Percentiles rank a stretch among this genome's conserved stretches.
Conservation (phyloP, 2,888 invertebrate genomes). For the Diaphora mendica region DNA sequence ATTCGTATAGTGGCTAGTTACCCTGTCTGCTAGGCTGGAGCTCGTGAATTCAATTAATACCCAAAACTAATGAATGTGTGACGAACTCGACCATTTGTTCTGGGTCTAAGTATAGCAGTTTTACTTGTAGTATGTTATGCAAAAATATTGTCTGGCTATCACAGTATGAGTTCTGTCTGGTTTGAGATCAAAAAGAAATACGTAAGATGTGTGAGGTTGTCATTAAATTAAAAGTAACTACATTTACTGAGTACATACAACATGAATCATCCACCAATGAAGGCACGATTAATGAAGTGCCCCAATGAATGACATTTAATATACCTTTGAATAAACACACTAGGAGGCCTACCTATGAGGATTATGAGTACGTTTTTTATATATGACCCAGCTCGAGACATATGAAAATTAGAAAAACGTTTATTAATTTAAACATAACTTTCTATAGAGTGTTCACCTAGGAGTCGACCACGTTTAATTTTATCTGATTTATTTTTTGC, state of each 20-base stretch:
- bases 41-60: background rate
- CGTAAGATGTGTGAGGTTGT: background rate
- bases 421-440: no score
- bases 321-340: constrained; percentile 28
- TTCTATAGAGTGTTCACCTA: no score
- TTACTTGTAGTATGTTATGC: background rate
- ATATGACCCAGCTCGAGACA: no score
- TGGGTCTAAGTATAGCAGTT: background rate
- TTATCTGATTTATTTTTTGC: no score
- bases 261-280: constrained; percentile 29
- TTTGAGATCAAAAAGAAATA: background rate
- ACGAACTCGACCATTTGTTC: background rate
- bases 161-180: background rate
- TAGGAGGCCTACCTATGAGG: background rate
- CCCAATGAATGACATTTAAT: constrained; percentile 41
- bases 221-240: background rate
- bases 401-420: no score
- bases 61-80: background rate
- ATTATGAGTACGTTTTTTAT: constrained; percentile 7
- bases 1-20: background rate
- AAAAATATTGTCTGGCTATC: background rate
- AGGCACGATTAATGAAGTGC: constrained; percentile 47
- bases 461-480: no score
- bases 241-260: constrained; percentile 18
- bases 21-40: background rate